Conservation (phyloP, 2,888 invertebrate genomes). For the Blera fallax region DNA sequence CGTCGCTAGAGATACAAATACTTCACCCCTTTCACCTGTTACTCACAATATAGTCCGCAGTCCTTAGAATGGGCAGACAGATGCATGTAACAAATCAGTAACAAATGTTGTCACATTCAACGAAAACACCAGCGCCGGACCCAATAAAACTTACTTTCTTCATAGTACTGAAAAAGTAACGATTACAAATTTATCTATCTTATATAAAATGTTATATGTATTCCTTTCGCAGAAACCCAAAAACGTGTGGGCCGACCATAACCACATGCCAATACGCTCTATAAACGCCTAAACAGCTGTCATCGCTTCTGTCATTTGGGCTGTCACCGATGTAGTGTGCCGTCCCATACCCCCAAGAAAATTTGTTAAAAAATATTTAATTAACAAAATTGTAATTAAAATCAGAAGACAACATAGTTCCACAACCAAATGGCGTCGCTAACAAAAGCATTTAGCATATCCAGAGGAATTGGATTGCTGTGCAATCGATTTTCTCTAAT, state of each 20-base stretch:
- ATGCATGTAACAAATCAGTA: too few relatives aligned
- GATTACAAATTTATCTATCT: too few relatives aligned
- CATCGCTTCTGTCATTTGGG: not conserved
- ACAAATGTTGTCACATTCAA: too few relatives aligned
- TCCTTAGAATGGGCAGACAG: too few relatives aligned
- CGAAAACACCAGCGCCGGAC: too few relatives aligned
- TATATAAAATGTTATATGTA: too few relatives aligned
- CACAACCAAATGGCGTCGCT: constrained; percentile 45
- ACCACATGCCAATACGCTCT: not conserved
- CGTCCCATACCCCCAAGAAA: not conserved
- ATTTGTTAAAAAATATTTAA: not conserved
- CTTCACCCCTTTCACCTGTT: too few relatives aligned
- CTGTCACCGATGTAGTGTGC: constrained; percentile 11
- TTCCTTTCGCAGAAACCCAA: not conserved
- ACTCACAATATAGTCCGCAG: too few relatives aligned
- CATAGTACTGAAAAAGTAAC: too few relatives aligned
- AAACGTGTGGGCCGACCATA: not conserved
- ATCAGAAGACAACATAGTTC: not conserved
- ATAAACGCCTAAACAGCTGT: not conserved
- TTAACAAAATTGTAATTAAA: constrained; percentile 1
- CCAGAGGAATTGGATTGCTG: constrained; percentile 42
- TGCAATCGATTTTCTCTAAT: constrained; percentile 57
- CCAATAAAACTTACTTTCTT: too few relatives aligned
- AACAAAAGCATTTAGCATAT: constrained; percentile 8
- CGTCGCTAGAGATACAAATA: too few relatives aligned